Percentiles rank a stretch among this genome's conserved stretches.
These are phyloP conservation scores for Octomys mimax DNA, from an alignment of 2,797 vertebrate genomes.

Conservation along the genomic window DNA sequence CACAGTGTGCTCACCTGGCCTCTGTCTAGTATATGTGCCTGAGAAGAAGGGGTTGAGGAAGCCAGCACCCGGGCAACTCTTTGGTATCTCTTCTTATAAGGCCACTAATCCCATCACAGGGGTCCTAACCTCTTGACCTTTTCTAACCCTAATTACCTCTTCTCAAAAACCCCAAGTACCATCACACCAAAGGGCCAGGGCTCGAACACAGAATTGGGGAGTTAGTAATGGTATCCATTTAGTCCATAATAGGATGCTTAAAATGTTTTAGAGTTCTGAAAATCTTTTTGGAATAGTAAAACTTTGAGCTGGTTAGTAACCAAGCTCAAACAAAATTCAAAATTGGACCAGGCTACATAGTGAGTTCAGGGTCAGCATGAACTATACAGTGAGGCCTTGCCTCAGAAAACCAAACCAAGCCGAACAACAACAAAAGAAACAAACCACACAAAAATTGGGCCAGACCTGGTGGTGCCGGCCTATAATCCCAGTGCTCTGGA, in stretches of 20 bases:
- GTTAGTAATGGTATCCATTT: background rate
- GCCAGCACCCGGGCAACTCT: background rate
- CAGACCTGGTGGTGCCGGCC: background rate
- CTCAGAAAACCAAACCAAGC: too few species aligned
- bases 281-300: background rate
- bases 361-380: too few species aligned
- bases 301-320: background rate
- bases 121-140: background rate
- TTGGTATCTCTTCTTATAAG: background rate
- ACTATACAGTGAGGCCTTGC: too few species aligned
- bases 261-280: slow-evolving; percentile 13
- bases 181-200: background rate
- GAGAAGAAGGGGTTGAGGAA: background rate
- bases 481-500: background rate
- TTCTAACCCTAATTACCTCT: background rate
- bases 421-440: too few species aligned
- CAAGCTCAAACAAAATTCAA: background rate
- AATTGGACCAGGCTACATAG: background rate
- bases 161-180: background rate
- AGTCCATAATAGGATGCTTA: background rate
- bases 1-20: background rate
- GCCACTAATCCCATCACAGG: background rate
- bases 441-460: background rate
- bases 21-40: background rate
- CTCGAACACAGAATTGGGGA: background rate